These are phyloP conservation scores for Drosophila trichaetosa DNA, from an alignment of 2,888 invertebrate genomes.

Conservation along the genomic window DNA sequence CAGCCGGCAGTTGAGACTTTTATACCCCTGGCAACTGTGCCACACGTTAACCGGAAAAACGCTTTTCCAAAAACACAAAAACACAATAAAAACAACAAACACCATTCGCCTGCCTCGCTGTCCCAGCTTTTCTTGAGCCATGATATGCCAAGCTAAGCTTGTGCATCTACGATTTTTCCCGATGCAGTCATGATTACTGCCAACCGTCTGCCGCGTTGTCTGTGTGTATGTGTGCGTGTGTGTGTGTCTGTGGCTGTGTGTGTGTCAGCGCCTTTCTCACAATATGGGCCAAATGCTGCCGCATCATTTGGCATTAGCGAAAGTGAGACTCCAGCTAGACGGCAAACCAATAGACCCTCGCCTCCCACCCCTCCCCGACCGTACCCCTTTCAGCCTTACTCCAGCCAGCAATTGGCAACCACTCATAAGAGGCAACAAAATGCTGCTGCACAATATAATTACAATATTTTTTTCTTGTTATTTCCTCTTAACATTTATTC, in stretches of 20 bases:
- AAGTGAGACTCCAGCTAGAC: slow-evolving; percentile 51
- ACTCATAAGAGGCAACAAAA: slow-evolving; percentile 26
- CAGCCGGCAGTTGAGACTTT: slow-evolving; percentile 52
- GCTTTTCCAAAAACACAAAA: slow-evolving; percentile 32
- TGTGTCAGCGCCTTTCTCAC: neutral
- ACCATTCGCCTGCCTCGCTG: slow-evolving; percentile 39
- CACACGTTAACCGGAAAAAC: slow-evolving; percentile 70
- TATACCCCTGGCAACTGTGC: slow-evolving; percentile 51
- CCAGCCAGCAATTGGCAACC: slow-evolving; percentile 1
- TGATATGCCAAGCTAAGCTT: neutral
- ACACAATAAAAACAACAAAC: slow-evolving; percentile 11
- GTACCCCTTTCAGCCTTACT: neutral
- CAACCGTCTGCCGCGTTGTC: slow-evolving; percentile 24
- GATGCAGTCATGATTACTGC: slow-evolving; percentile 51
- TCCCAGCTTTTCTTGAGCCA: slow-evolving; percentile 31
- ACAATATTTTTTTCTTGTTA: too few species aligned
- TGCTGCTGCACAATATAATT: slow-evolving; percentile 8
- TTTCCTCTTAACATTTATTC: neutral
- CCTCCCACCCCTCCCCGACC: neutral
- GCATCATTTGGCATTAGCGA: slow-evolving; percentile 74
- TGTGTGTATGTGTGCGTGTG: neutral
- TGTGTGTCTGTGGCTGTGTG: neutral
- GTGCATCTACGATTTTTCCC: slow-evolving; percentile 29
- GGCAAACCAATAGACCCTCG: neutral
- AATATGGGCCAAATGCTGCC: slow-evolving; percentile 78